Evolutionary conservation across 2,113 vertebrate genomes (phyloP).

Genomic region (Orthochromis indermauri): DNA sequence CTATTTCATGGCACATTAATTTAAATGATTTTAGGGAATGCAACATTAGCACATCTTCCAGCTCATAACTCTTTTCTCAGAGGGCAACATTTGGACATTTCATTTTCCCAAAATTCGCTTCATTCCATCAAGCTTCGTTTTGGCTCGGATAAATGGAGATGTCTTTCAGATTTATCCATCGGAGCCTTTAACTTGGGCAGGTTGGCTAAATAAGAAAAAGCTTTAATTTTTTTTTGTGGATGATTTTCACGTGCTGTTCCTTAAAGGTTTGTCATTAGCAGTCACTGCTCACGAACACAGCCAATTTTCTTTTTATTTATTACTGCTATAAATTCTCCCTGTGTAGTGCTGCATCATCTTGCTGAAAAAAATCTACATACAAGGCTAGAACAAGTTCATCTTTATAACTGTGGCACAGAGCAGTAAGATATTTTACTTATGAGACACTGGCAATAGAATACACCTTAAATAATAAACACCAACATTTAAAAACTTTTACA

Average conservation of each 20-base stretch:
- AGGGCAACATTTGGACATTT: slow-evolving; percentile 41
- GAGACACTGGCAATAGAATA: neutral
- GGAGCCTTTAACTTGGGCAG: neutral
- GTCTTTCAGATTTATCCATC: neutral
- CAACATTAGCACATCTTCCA: slow-evolving; percentile 54
- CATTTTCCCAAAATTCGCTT: neutral
- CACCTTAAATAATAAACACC: neutral
- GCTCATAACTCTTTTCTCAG: slow-evolving; percentile 55
- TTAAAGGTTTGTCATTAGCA: neutral
- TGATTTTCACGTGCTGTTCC: neutral
- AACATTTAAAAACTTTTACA: neutral
- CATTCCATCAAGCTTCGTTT: neutral
- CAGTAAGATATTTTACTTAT: neutral
- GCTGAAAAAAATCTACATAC: neutral
- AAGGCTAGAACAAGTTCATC: neutral
- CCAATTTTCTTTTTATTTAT: neutral
- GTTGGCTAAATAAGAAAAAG: neutral
- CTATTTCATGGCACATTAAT: slow-evolving; percentile 71
- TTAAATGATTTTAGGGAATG: slow-evolving; percentile 64
- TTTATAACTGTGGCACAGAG: neutral
- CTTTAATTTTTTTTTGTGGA: neutral
- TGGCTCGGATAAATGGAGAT: neutral
- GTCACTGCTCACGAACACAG: neutral
- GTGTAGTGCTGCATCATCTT: neutral
- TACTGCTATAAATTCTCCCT: neutral